Evolutionary conservation across 2,797 vertebrate genomes (phyloP).

Genomic region (Gymnopithys bicolor): DNA sequence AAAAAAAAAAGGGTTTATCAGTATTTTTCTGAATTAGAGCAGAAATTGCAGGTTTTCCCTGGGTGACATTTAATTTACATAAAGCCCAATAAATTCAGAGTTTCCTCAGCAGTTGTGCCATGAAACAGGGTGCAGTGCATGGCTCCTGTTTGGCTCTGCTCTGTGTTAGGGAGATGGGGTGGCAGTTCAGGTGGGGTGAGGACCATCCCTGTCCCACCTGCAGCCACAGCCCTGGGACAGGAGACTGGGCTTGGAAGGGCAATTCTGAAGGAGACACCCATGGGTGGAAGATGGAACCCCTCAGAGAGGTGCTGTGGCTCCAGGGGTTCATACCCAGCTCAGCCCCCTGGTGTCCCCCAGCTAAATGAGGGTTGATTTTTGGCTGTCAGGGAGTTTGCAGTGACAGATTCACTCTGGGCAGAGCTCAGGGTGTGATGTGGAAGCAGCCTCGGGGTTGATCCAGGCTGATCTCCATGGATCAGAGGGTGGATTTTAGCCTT

Average conservation of each 20-base stretch:
- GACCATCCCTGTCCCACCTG: background rate
- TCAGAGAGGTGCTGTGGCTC: background rate
- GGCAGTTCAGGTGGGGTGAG: accelerated
- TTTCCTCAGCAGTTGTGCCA: background rate
- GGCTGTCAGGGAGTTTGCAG: background rate
- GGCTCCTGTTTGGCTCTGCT: background rate
- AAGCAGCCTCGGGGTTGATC: background rate
- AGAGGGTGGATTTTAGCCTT: background rate
- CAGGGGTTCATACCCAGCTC: background rate
- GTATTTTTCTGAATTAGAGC: background rate
- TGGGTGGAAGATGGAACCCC: background rate
- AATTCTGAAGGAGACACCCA: accelerated
- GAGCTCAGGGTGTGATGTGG: background rate
- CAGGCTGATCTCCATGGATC: background rate
- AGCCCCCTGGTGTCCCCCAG: background rate
- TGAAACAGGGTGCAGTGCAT: background rate
- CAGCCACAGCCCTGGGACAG: background rate
- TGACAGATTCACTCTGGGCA: background rate
- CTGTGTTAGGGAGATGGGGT: background rate
- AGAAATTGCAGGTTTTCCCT: background rate
- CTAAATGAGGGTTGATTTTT: background rate
- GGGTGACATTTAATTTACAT: background rate
- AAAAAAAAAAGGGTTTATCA: background rate
- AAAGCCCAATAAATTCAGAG: background rate
- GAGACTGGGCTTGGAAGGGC: background rate